phyloP scores from a whole-genome alignment of 2,797 vertebrate genomes.

The Novumbra hubbsi region DNA sequence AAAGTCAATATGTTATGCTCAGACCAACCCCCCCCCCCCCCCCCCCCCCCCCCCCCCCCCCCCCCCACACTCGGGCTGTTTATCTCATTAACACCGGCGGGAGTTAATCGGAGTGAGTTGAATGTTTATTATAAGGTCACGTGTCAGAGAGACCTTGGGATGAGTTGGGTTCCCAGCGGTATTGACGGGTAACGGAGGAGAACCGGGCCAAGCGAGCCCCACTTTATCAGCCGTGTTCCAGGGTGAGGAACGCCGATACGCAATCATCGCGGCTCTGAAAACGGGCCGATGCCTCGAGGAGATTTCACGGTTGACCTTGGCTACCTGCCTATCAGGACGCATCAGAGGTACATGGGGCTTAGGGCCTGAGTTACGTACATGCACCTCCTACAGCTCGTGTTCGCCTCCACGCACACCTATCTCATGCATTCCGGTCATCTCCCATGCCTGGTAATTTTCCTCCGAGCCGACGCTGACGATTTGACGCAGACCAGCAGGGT shows the following conservation, averaged over 20 bases:
- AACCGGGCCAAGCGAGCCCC: neutral
- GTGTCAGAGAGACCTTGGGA: neutral
- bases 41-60: too few relatives aligned
- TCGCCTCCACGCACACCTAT: neutral
- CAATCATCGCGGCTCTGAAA: neutral
- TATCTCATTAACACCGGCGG: neutral
- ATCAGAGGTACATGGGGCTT: neutral
- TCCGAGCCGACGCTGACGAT: neutral
- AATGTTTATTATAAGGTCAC: neutral
- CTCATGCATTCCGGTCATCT: neutral
- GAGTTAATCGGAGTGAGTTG: neutral
- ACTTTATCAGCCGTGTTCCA: neutral
- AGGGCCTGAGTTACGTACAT: neutral
- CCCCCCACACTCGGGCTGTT: neutral
- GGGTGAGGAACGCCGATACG: neutral
- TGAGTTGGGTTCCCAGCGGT: neutral
- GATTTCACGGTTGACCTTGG: neutral
- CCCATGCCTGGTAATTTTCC: neutral
- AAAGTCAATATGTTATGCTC: neutral
- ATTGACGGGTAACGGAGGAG: neutral
- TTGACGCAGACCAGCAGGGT: conserved; percentile 3
- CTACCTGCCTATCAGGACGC: neutral
- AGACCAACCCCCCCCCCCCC: too few relatives aligned
- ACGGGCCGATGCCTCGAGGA: neutral
- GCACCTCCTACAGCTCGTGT: neutral